Evolutionary conservation across 1,140 invertebrate genomes (phyloP).

Genomic region (Lucilia cuprina): DNA sequence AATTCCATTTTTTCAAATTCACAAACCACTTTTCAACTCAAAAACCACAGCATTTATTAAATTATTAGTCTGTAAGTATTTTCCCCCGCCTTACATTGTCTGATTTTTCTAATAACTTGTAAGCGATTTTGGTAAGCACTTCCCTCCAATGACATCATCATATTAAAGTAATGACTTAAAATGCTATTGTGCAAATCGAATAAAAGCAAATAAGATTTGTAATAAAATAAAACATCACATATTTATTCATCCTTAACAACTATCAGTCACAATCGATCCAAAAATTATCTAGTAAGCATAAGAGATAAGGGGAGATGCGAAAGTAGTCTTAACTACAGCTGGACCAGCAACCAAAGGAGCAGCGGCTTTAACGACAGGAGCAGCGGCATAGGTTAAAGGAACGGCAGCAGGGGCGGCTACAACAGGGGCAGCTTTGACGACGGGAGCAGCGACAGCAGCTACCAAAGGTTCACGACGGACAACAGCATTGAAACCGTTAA

Average conservation of each 20-base stretch:
- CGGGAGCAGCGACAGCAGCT: constrained; percentile 48
- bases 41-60: too few species aligned
- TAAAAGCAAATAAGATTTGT: not conserved
- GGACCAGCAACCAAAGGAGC: constrained; percentile 46
- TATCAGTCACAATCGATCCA: not conserved
- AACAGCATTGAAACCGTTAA: constrained; percentile 64
- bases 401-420: constrained; percentile 28
- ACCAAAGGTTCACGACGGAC: constrained; percentile 59
- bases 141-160: too few species aligned
- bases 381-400: constrained; percentile 25
- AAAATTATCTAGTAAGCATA: constrained; percentile 42
- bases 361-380: constrained; percentile 37
- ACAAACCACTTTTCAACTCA: too few species aligned
- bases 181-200: too few species aligned
- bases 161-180: too few species aligned
- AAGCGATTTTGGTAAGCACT: too few species aligned
- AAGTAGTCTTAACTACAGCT: constrained; percentile 39
- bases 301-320: constrained; percentile 39
- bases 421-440: constrained; percentile 47
- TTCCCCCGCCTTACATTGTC: too few species aligned
- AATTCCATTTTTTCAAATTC: too few species aligned
- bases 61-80: too few species aligned
- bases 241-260: constrained; percentile 22
- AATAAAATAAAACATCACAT: constrained; percentile 25
- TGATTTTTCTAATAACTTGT: too few species aligned